Evolutionary conservation across 2,113 vertebrate species (phyloP).

Genomic region (Alouatta palliata): DNA sequence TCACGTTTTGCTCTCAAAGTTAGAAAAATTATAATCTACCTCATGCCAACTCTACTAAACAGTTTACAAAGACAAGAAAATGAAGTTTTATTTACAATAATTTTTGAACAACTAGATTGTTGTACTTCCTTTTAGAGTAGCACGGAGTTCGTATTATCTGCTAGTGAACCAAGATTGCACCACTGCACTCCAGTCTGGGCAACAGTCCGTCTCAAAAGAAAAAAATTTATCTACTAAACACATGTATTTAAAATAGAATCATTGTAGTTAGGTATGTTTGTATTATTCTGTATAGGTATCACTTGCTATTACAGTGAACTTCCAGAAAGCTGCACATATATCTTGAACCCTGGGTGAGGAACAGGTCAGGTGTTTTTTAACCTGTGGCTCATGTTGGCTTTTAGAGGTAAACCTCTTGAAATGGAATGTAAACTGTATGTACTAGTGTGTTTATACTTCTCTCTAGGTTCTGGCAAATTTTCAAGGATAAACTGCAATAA

Average conservation of each 20-base stretch:
- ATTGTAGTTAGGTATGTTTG: background rate
- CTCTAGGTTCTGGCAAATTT: slow-evolving; percentile 3
- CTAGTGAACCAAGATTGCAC: too few species aligned
- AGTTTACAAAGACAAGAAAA: background rate
- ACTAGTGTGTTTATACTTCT: background rate
- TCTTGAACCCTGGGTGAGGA: background rate
- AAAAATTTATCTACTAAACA: background rate
- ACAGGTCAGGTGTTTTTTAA: background rate
- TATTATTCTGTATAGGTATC: background rate
- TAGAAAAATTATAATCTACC: background rate
- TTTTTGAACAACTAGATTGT: background rate
- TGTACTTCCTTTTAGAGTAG: background rate
- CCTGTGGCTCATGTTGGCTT: background rate
- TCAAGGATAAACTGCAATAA: slow-evolving; percentile 20
- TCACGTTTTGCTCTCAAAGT: background rate
- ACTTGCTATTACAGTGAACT: background rate
- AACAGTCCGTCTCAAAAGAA: too few species aligned
- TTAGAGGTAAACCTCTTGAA: background rate
- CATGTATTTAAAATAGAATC: background rate
- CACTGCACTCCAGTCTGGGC: too few species aligned
- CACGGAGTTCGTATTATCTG: background rate
- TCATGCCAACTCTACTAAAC: background rate
- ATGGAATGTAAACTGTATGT: background rate
- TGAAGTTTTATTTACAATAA: background rate
- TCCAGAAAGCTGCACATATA: background rate